Conservation (phyloP, 1,140 invertebrate genomes). For the Brachystomella parvula region DNA sequence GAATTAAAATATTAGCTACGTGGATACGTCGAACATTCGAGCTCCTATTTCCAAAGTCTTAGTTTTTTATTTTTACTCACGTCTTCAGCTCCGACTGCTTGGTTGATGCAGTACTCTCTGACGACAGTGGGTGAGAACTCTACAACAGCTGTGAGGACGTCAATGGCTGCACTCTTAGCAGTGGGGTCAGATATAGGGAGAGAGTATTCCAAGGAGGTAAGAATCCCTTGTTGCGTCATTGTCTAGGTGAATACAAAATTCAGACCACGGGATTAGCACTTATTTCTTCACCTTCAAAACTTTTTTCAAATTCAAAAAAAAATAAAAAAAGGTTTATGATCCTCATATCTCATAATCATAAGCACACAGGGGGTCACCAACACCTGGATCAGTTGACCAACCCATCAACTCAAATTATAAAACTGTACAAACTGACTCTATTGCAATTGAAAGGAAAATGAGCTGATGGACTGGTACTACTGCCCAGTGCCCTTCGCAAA, state of each 20-base stretch:
- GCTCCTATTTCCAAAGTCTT: no score
- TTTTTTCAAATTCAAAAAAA: slow-evolving; percentile 7
- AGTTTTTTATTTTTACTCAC: slow-evolving; percentile 50
- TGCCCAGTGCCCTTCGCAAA: slow-evolving; percentile 10
- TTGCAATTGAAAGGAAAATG: neutral
- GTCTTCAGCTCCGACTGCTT: slow-evolving; percentile 75
- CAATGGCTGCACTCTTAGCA: slow-evolving; percentile 92
- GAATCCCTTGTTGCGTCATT: slow-evolving; percentile 82
- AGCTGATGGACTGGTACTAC: neutral
- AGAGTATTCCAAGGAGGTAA: slow-evolving; percentile 89
- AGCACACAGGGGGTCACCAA: neutral
- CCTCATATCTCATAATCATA: slow-evolving; percentile 37
- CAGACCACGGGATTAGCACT: neutral
- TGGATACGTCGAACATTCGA: slow-evolving; percentile 9
- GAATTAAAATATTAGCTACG: slow-evolving; percentile 17
- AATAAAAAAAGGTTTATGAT: slow-evolving; percentile 8
- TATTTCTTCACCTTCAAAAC: slow-evolving; percentile 4
- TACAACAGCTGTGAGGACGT: slow-evolving; percentile 95
- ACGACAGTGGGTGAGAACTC: slow-evolving; percentile 54
- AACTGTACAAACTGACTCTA: neutral
- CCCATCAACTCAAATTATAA: neutral
- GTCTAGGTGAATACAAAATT: slow-evolving; percentile 54
- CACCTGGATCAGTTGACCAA: neutral
- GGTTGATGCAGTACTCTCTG: slow-evolving; percentile 89
- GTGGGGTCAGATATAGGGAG: slow-evolving; percentile 82